Evolutionary conservation across 2,888 invertebrate genomes (phyloP), one percentile per base, ranked within the genome.

Genomic region (Limenitis camilla): DNA sequence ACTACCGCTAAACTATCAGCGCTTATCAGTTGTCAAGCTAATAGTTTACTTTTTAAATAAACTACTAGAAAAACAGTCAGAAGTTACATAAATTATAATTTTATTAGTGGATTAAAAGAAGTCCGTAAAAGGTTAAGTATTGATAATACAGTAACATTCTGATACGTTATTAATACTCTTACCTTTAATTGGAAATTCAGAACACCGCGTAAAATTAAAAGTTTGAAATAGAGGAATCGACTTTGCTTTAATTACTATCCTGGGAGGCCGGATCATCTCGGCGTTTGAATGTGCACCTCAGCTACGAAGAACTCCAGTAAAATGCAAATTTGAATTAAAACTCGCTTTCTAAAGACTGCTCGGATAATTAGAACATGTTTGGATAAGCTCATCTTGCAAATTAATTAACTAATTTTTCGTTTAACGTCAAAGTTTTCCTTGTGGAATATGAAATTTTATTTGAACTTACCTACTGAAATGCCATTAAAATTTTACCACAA

Each of bases 241-340:
- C 74, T 71, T 78, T 78, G 74, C 69, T 78, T 76, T 77, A 77
- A 81, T 80, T 71, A 73, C 73, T 71, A 72, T 69, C 75, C 61
- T 63, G 74, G 73, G 74, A 74, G 71, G 65, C 63, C 65, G 66
- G 68, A 68, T 71, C 67, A 69, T 66, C 61, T 68, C 60, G 64
- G 70, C 68, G 69, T 72, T 73, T 71, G 69, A 78, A 75, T 72
- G 74, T 76, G 76, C 79, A 77, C 66, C 67, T 69, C 62, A 65
- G 70, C 59, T 61, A 61, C 66, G 67, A 65, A 67, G 65, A 67
- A 65, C 70, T 65, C 69, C 60, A 66, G 66, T 56, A 62, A 69
- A 72, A 78, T 78, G 74, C 74, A 76, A 76, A 79, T 77, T 76
- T 67, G 70, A 75, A 79, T 78, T 79, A 79, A 79, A 79, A 78